Evolutionary conservation across 2,113 vertebrate species (phyloP), one percentile per base, ranked within the genome.

Genomic region (Polyodon spathula): DNA sequence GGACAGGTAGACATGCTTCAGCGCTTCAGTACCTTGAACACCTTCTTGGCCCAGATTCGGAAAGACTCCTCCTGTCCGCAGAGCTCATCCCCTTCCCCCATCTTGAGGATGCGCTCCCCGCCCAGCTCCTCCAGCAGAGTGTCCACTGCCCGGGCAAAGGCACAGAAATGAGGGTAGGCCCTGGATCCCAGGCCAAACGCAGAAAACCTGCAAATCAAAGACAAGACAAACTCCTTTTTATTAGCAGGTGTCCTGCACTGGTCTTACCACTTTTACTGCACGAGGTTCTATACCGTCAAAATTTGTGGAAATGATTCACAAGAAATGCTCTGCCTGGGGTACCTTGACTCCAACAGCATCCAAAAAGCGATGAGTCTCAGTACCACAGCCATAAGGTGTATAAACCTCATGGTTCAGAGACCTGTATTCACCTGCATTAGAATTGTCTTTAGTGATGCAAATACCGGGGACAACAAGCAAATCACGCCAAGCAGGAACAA

Each of bases 51-150:
- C 95, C 95, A 99, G 56, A 93, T 97, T 78, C 95, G 87, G 84
- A 99, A 99, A 43, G 95, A 92, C 70, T 97, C 95, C 77, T 99
- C 94, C 70, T 98, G 96, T 62, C 95, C 95, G 1, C 96, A 98
- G 67, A 99, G 89, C 83, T 99, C 96, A 1, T 98, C 96, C 8
- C 96, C 96, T 38, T 99, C 96, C 53, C 93, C 90, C 94, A 99
- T 99, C 76, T 91, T 93, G 64, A 97, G 88, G 84, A 99, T 99
- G 62, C 95, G 83, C 67, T 99, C 96, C 15, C 96, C 96, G 0
- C 96, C 96, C 40, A 99, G 81, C 81, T 99, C 96, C 63, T 96
- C 95, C 74, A 99, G 86, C 56, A 99, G 86, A 2, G 94, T 97
- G 84, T 98, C 95, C 78, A 97, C 89, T 0, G 96, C 95, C 1